Conservation (phyloP, 2,888 invertebrate species). For the Sicus ferrugineus region DNA sequence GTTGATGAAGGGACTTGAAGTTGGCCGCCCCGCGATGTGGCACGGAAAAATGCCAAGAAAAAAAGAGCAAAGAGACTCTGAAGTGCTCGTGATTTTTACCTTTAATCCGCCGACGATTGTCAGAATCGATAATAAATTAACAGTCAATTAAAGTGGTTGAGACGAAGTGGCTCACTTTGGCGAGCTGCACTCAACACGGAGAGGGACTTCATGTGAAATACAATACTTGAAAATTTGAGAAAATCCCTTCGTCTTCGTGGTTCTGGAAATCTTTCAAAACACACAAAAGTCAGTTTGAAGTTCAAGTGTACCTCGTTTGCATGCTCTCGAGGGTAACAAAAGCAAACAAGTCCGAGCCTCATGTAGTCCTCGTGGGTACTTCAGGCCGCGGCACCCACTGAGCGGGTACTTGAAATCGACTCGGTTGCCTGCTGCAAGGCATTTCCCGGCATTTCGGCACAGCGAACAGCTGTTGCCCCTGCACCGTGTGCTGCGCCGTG, state of each 20-base stretch:
- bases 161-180: not conserved
- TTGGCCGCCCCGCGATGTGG: not conserved
- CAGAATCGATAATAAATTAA: conserved; percentile 10
- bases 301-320: not conserved
- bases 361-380: no score
- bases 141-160: conserved; percentile 7
- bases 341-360: no score
- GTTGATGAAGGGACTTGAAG: not conserved
- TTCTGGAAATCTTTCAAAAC: not conserved
- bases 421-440: not conserved
- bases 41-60: not conserved
- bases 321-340: no score
- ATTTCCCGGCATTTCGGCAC: no score
- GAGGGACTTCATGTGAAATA: no score
- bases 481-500: no score
- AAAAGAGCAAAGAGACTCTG: not conserved
- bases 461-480: no score
- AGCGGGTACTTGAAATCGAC: conserved; percentile 17
- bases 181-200: not conserved
- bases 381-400: not conserved
- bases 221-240: no score
- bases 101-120: conserved; percentile 7
- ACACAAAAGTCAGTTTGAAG: not conserved
- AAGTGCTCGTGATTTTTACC: not conserved
- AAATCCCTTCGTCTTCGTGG: not conserved